Conservation (phyloP, 2,797 vertebrate genomes). For the Amblyraja radiata region DNA sequence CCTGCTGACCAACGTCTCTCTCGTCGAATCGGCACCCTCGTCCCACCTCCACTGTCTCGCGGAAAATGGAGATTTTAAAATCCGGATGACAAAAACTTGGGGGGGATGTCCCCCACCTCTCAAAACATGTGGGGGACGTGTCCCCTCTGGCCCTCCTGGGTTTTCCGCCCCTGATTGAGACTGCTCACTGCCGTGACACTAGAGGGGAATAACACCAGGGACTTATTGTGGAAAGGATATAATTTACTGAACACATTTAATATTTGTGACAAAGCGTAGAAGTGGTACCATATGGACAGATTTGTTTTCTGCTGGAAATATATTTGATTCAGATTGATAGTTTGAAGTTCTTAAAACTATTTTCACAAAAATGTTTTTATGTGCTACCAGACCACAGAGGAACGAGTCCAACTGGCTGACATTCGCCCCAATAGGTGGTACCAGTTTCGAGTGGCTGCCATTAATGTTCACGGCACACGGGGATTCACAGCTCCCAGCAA, state of each 20-base stretch:
- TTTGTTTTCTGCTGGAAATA: neutral
- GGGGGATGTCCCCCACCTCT: no score
- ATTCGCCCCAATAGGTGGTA: conserved; percentile 87
- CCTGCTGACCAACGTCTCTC: no score
- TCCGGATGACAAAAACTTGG: no score
- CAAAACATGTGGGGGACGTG: no score
- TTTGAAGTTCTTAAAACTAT: neutral
- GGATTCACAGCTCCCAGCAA: conserved; percentile 95
- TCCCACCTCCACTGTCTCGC: no score
- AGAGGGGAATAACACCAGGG: neutral
- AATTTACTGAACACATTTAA: neutral
- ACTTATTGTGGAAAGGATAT: neutral
- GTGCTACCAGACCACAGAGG: conserved; percentile 73
- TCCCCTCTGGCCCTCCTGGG: no score
- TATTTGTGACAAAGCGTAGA: neutral
- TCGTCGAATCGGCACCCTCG: no score
- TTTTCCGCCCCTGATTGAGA: no score
- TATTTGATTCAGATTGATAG: neutral
- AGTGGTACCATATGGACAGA: neutral
- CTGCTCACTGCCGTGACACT: neutral
- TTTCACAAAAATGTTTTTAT: neutral
- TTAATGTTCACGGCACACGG: conserved; percentile 87
- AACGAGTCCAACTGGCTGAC: conserved; percentile 71
- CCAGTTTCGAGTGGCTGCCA: conserved; percentile 91
- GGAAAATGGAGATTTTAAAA: no score